Percentiles rank a stretch among this genome's conserved stretches.
Evolutionary conservation across 2,113 vertebrate genomes (phyloP).

Genomic region (Eublepharis macularius): DNA sequence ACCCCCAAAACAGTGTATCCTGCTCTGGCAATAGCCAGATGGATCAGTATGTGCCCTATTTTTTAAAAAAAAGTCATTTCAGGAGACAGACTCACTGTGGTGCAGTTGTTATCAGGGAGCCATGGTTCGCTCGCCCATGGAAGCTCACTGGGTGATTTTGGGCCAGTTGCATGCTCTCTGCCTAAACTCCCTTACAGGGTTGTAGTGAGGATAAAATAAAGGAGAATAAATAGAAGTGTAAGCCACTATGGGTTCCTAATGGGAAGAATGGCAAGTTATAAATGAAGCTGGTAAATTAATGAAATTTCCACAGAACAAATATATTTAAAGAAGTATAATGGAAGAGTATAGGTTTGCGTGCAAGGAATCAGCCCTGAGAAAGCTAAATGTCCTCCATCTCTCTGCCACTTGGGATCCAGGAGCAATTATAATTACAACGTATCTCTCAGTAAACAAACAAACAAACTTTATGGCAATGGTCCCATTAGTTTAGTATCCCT

Average conservation of each 20-base stretch:
- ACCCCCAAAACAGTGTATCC: neutral
- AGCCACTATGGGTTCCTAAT: too few relatives aligned
- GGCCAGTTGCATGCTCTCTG: too few relatives aligned
- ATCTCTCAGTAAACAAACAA: conserved; percentile 44
- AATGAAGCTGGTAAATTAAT: too few relatives aligned
- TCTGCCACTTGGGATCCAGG: conserved; percentile 37
- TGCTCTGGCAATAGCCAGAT: neutral
- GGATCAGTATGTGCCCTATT: neutral
- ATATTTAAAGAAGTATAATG: neutral
- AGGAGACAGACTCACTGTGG: too few relatives aligned
- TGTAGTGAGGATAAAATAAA: too few relatives aligned
- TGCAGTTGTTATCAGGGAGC: too few relatives aligned
- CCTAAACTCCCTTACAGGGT: too few relatives aligned
- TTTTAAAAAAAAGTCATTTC: neutral
- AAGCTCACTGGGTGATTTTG: too few relatives aligned
- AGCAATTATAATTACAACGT: conserved; percentile 44
- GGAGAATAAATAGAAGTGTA: too few relatives aligned
- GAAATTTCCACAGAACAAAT: neutral
- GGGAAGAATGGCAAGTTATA: too few relatives aligned
- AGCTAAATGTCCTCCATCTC: conserved; percentile 7
- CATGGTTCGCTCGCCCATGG: too few relatives aligned
- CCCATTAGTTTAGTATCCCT: conserved; percentile 48
- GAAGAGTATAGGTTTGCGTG: neutral
- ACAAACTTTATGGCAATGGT: conserved; percentile 45
- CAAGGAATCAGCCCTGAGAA: neutral